Conservation (phyloP, 2,113 vertebrate genomes). For the Camelus dromedarius region DNA sequence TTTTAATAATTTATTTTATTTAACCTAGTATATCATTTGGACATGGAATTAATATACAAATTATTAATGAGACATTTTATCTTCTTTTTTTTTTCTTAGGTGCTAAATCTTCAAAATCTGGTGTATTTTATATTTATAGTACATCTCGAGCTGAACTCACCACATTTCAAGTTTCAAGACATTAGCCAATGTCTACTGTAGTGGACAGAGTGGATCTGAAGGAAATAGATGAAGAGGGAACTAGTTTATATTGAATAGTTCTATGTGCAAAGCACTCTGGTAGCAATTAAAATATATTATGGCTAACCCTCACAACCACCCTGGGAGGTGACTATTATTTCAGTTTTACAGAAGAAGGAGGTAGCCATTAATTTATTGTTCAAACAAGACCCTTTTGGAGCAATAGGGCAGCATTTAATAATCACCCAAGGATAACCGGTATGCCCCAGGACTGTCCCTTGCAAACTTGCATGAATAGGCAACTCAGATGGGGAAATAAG, state of each 20-base stretch:
- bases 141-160: not conserved
- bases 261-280: not conserved
- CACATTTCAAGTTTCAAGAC: not conserved
- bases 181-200: not conserved
- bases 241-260: not conserved
- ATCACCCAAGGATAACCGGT: not conserved
- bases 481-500: not conserved
- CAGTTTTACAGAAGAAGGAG: not conserved
- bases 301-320: not conserved
- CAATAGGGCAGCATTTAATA: not conserved
- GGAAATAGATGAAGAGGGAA: not conserved
- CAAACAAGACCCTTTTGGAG: not conserved
- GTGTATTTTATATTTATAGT: not conserved
- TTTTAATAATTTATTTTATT: not conserved
- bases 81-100: not conserved
- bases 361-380: not conserved
- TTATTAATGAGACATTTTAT: not conserved
- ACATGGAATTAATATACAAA: not conserved
- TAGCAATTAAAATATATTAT: not conserved
- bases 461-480: not conserved
- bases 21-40: not conserved
- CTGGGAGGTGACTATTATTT: not conserved
- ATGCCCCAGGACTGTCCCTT: not conserved
- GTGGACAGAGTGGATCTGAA: not conserved
- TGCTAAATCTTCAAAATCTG: not conserved